A percentile compares a stretch with the other conserved stretches of the same genome.
These are phyloP conservation scores for Apodemus speciosus DNA, from an alignment of 2,113 vertebrate genomes.

Conservation along the genomic window DNA sequence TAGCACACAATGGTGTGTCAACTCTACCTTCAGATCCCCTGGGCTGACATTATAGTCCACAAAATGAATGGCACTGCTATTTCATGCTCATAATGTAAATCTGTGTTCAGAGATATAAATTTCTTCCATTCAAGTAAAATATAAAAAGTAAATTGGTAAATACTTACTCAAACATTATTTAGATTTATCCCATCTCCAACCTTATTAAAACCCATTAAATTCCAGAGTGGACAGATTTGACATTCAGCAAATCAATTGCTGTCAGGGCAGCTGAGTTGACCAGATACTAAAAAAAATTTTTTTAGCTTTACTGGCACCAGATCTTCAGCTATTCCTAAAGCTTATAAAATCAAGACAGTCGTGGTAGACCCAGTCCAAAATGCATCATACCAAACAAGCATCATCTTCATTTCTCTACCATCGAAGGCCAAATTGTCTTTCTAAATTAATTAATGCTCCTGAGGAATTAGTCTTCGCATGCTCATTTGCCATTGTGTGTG, in stretches of 20 bases:
- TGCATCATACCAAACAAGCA: slow-evolving; percentile 19
- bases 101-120: slow-evolving; percentile 75
- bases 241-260: slow-evolving; percentile 74
- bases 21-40: slow-evolving; percentile 75
- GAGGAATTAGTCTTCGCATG: background rate
- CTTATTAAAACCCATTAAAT: slow-evolving; percentile 76
- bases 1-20: slow-evolving; percentile 72
- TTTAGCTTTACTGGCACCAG: slow-evolving; percentile 51
- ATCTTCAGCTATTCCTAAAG: slow-evolving; percentile 43
- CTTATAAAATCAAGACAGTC: slow-evolving; percentile 22
- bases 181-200: slow-evolving; percentile 69
- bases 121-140: slow-evolving; percentile 79
- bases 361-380: slow-evolving; percentile 43
- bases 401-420: slow-evolving; percentile 26
- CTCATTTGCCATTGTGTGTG: background rate
- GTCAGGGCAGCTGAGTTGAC: slow-evolving; percentile 70
- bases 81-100: slow-evolving; percentile 77
- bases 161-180: slow-evolving; percentile 78
- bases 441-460: background rate
- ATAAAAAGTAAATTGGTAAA: slow-evolving; percentile 82
- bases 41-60: slow-evolving; percentile 74
- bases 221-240: slow-evolving; percentile 62
- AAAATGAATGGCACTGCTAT: slow-evolving; percentile 72
- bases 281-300: slow-evolving; percentile 74
- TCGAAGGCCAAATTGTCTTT: slow-evolving; percentile 20